These are phyloP conservation scores for Nymphicus hollandicus DNA, from an alignment of 2,113 vertebrate genomes.

Conservation along the genomic window DNA sequence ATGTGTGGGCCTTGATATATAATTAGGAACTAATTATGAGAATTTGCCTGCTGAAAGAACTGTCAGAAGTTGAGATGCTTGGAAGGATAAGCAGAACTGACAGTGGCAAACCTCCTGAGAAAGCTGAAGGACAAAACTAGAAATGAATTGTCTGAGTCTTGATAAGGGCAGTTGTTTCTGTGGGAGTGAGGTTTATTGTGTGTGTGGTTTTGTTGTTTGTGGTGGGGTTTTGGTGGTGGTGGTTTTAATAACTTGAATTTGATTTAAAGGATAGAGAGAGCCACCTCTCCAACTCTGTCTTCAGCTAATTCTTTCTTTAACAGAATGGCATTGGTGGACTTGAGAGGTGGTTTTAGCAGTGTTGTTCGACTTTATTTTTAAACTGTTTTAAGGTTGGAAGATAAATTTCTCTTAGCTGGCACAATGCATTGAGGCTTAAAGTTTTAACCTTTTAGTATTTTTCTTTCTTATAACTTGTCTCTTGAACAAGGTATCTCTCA, in stretches of 20 bases:
- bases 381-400: not conserved
- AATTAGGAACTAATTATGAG: slow-evolving; percentile 43
- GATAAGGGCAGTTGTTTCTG: not conserved
- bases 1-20: not conserved
- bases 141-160: not conserved
- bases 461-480: not conserved
- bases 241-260: not conserved
- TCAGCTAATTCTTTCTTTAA: not conserved
- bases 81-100: slow-evolving; percentile 14
- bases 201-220: not conserved
- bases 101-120: not conserved
- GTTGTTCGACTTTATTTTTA: not conserved
- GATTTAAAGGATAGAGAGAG: not conserved
- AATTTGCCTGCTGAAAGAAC: not conserved
- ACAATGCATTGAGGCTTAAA: not conserved
- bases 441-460: not conserved
- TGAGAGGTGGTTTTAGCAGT: not conserved
- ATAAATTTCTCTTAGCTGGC: not conserved
- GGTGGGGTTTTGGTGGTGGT: not conserved
- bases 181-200: not conserved
- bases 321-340: not conserved
- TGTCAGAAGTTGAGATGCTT: slow-evolving; percentile 2
- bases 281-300: not conserved
- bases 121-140: not conserved
- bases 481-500: not conserved